Evolutionary conservation across 2,797 vertebrate species (phyloP).

Genomic region (Sebastes umbrosus): DNA sequence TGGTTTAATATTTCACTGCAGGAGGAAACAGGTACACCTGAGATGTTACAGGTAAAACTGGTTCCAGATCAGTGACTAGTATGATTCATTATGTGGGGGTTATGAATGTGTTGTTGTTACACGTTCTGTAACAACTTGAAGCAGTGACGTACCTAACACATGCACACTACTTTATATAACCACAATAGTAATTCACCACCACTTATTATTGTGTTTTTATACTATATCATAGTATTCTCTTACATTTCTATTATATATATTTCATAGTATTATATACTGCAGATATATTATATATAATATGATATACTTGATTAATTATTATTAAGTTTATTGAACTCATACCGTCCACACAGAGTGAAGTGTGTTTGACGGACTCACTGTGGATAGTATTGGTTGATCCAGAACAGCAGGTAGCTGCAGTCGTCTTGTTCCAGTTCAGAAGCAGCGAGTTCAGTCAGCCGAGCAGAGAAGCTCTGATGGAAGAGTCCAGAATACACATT

Average conservation of each 20-base stretch:
- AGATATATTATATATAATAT: no score
- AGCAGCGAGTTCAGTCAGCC: conserved; percentile 64
- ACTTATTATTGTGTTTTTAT: not conserved
- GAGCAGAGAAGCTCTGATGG: conserved; percentile 81
- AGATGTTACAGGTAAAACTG: not conserved
- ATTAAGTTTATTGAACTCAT: no score
- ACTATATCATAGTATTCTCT: not conserved
- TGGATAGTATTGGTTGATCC: conserved; percentile 86
- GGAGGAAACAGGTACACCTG: conserved; percentile 14
- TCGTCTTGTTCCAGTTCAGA: conserved; percentile 80
- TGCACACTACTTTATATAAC: not conserved
- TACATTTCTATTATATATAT: no score
- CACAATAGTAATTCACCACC: not conserved
- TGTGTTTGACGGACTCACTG: conserved; percentile 80
- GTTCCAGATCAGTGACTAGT: not conserved
- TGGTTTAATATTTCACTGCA: conserved; percentile 86
- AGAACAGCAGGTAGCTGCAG: conserved; percentile 83
- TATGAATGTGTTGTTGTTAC: not conserved
- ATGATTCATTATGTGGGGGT: not conserved
- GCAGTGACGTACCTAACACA: not conserved
- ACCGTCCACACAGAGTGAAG: no score
- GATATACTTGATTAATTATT: no score
- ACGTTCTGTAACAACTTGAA: not conserved
- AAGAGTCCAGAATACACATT: conserved; percentile 84
- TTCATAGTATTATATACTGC: no score